A percentile compares a stretch with the other conserved stretches of the same genome.
Conservation (phyloP, 2,113 vertebrate genomes). For the Glareola pratincola region DNA sequence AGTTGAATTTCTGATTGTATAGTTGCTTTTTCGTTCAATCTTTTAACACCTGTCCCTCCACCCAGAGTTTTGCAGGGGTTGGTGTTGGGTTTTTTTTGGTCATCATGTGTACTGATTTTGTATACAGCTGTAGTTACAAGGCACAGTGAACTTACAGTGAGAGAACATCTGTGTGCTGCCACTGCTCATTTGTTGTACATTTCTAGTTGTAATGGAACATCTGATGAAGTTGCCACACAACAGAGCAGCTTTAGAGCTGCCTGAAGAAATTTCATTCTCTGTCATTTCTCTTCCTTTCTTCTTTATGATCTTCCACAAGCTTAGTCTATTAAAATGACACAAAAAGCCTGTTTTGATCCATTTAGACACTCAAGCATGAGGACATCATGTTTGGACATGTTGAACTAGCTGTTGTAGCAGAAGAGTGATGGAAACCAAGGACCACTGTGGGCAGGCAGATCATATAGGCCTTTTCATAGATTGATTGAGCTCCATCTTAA, state of each 20-base stretch:
- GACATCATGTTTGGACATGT: neutral
- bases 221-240: neutral
- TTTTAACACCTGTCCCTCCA: neutral
- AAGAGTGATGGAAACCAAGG: neutral
- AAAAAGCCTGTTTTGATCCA: neutral
- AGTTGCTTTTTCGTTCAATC: neutral
- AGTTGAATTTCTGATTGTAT: neutral
- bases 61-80: neutral
- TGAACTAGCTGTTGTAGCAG: neutral
- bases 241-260: neutral
- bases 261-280: neutral
- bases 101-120: neutral
- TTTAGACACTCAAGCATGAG: neutral
- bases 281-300: neutral
- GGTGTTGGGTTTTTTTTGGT: neutral
- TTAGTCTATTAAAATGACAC: neutral
- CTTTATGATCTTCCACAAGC: neutral
- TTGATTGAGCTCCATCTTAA: neutral
- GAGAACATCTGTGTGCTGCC: neutral
- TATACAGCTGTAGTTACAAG: neutral
- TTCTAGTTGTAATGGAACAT: neutral
- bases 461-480: neutral
- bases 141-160: neutral
- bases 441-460: neutral
- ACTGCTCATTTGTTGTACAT: neutral